Percentiles rank a stretch among this genome's conserved stretches.
phyloP scores from a whole-genome alignment of 2,113 vertebrate genomes.

The Sula dactylatra region DNA sequence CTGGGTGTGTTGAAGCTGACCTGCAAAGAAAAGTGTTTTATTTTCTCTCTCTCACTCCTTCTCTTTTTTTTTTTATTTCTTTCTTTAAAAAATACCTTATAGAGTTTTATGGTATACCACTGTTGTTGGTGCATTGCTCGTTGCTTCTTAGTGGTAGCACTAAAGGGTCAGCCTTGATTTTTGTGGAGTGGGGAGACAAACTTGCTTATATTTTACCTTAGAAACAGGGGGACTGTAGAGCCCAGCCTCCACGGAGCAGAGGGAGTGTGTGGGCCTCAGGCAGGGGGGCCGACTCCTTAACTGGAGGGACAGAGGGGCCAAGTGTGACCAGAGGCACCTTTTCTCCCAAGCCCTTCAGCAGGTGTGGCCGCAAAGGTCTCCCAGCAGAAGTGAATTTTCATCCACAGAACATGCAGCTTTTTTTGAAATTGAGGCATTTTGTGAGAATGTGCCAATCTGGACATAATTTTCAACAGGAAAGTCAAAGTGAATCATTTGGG shows the following conservation, averaged over 20 bases:
- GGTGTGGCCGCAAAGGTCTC: background rate
- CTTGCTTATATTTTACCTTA: background rate
- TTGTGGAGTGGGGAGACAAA: background rate
- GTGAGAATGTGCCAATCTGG: background rate
- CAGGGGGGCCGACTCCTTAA: background rate
- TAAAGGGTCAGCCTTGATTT: background rate
- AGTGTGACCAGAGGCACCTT: background rate
- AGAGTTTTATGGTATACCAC: background rate
- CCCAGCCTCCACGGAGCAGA: background rate
- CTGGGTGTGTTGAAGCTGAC: background rate
- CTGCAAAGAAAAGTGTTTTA: background rate
- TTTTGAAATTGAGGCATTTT: background rate
- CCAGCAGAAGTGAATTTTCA: background rate
- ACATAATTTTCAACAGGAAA: background rate
- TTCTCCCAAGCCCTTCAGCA: background rate
- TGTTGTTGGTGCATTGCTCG: background rate
- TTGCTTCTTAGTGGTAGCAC: background rate
- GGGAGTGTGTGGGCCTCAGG: background rate
- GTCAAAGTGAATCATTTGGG: background rate
- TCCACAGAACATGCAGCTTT: background rate
- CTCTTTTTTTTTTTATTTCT: background rate
- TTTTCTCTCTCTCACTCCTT: background rate
- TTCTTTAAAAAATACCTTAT: background rate
- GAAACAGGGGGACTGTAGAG: background rate
- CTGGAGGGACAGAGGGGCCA: background rate